Evolutionary conservation across 2,113 vertebrate species (phyloP).

Genomic region (Lipophrys pholis): DNA sequence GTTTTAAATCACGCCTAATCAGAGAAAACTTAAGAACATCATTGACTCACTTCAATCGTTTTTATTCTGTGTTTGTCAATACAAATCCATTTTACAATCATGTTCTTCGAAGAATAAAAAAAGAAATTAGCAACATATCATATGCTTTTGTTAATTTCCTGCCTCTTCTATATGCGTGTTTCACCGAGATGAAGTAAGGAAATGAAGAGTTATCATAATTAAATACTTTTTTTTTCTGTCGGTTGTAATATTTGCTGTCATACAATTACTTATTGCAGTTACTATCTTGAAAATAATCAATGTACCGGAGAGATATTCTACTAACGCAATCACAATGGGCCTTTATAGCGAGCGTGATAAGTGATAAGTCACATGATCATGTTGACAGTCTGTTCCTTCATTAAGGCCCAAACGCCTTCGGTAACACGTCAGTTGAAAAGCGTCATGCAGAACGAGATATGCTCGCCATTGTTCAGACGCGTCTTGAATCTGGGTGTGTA

Average conservation of each 20-base stretch:
- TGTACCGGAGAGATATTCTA: neutral
- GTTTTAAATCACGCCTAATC: neutral
- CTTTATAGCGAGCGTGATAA: neutral
- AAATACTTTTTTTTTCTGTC: neutral
- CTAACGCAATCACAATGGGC: neutral
- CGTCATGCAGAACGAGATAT: conserved; percentile 42
- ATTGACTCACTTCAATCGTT: no score
- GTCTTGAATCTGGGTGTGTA: conserved; percentile 67
- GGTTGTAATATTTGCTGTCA: neutral
- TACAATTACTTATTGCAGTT: neutral
- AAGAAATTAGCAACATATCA: neutral
- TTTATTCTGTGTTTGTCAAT: neutral
- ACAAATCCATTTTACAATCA: neutral
- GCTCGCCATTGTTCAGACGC: conserved; percentile 42
- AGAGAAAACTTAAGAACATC: neutral
- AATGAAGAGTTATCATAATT: conserved; percentile 19
- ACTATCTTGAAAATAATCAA: neutral
- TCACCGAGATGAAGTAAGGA: conserved; percentile 20
- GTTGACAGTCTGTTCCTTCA: neutral
- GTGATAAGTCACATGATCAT: conserved; percentile 9
- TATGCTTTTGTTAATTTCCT: conserved; percentile 1
- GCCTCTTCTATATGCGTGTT: neutral
- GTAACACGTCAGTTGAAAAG: neutral
- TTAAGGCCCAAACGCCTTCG: conserved; percentile 11
- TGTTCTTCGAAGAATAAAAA: neutral